Base-by-base conservation (phyloP, 1,140 invertebrate species). In the Caenorhabditis brenneri region DNA sequence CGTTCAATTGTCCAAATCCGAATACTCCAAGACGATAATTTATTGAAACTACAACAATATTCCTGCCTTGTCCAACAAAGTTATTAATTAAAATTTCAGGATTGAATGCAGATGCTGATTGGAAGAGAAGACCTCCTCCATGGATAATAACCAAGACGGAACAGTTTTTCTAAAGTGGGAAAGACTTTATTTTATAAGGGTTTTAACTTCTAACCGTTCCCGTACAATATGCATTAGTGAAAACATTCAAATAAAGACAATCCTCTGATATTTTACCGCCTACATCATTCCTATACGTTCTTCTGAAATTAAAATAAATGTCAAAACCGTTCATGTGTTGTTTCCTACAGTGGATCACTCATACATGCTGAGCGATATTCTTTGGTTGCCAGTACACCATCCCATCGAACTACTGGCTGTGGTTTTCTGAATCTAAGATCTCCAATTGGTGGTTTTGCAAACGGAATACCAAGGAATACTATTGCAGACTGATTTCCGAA, bases 61-160 rank as follows among this genome's bases (percentile, higher is more conserved):
- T 79, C 60, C 83, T 46, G 33, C 24, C 36, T 27, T 79, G 48
- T 19, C 24, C 29, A 48, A 48, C 81, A 74, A 83, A 86, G 58
- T 86, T 86, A 12, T 86, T 69, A 4, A 86, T 69, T 19, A 86
- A 15, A 51, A 79, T 55, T 22, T 82, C 79, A 22, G 83, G 69
- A 9, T 60, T 79, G 31, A 81, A 82, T 6, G 53, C 79, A 12
- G 39, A 53, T 7, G 81, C 48, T 5, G 81, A 58, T 24, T 79
- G 74, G 31, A 49, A 83, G 31, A 42, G 31, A 24, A 51, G 49
- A 6, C 24, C 29, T 0, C 85, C 85, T 19, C 85, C 85, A 42
- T 86, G 85, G 9, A 86, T 55, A 10, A 79, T 19, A 42, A 53
- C 39, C 36, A 85, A n/a, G 3, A 85, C 84, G 1, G 84, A 42